Evolutionary conservation across 1,140 invertebrate species (phyloP).

Genomic region (Drosophila sulfurigaster): DNA sequence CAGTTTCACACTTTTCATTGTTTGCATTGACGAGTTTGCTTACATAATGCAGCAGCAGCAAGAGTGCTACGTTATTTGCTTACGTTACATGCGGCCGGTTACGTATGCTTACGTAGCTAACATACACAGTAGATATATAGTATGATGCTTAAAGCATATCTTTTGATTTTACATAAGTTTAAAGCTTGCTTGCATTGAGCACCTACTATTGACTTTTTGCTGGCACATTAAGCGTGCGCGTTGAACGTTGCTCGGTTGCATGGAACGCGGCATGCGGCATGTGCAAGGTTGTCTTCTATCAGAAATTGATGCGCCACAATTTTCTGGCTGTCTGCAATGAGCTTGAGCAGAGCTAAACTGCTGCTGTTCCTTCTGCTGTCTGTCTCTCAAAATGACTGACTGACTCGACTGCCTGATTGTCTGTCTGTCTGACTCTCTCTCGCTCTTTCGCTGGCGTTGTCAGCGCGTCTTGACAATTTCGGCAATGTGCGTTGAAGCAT

Average conservation of each 20-base stretch:
- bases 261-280: neutral
- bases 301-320: slow-evolving; percentile 53
- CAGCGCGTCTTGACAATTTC: slow-evolving; percentile 67
- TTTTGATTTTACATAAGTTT: neutral
- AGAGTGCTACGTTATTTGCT: neutral
- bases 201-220: slow-evolving; percentile 77
- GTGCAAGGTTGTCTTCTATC: slow-evolving; percentile 25
- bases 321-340: slow-evolving; percentile 32
- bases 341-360: neutral
- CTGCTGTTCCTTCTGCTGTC: slow-evolving; percentile 24
- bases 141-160: no score
- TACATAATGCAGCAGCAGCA: neutral
- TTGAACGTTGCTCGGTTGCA: neutral
- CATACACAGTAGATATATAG: no score
- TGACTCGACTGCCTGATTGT: slow-evolving; percentile 6
- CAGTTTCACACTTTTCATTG: slow-evolving; percentile 23
- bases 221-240: slow-evolving; percentile 63
- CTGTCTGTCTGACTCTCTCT: neutral
- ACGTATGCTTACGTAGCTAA: neutral
- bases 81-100: neutral
- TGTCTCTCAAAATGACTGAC: slow-evolving; percentile 11
- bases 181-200: slow-evolving; percentile 5
- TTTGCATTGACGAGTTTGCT: slow-evolving; percentile 2
- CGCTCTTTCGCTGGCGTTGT: neutral
- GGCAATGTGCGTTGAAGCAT: slow-evolving; percentile 75